Base-by-base conservation (phyloP, 2,888 invertebrate genomes). In the Cabera pusaria region DNA sequence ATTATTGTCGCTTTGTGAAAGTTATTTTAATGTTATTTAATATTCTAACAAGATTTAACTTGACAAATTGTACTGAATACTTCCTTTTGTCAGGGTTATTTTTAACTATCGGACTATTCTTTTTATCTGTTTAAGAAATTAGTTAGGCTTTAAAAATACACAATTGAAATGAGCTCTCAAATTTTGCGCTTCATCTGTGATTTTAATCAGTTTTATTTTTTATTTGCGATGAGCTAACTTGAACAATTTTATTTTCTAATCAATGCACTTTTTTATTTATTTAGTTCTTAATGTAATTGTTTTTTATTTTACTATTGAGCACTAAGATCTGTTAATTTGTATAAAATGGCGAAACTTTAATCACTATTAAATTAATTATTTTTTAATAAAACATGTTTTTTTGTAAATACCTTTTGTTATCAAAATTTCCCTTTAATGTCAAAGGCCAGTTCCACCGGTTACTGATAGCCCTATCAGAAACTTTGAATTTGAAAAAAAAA, bases 251-350 rank as follows among this genome's bases (percentile, higher is more conserved):
- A 65, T 66, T 68, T 72, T 73, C 64, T 74, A 70, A 75, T 75
- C 70, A 78, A 79, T 79, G 81, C 85, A 84, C 84, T 79, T 66
- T 70, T 71, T 68, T 85, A 84, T 86, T 86, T 86, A 86, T 84
- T 82, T 83, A 82, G 72, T 78, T 74, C 52, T 73, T 74, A 79
- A 75, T 79, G 61, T 78, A 77, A 77, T 76, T 74, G 67, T 79
- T 81, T 72, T 81, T 75, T 76, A 77, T 69, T 78, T 71, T 76
- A n/a, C n/a, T n/a, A n/a, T 76, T 78, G 75, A 77, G 80, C 86
- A 88, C 86, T 80, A 78, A 85, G 88, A 88, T 88, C 88, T 88
- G 88, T 87, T 85, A 86, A 81, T 82, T 79, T 81, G 74, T 87
- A 84, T 73, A 76, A 77, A 81, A 81, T 69, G 59, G 68, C 68